Base-by-base conservation (phyloP, 92 coral and sea anemone species). In the Muricea muricata region DNA sequence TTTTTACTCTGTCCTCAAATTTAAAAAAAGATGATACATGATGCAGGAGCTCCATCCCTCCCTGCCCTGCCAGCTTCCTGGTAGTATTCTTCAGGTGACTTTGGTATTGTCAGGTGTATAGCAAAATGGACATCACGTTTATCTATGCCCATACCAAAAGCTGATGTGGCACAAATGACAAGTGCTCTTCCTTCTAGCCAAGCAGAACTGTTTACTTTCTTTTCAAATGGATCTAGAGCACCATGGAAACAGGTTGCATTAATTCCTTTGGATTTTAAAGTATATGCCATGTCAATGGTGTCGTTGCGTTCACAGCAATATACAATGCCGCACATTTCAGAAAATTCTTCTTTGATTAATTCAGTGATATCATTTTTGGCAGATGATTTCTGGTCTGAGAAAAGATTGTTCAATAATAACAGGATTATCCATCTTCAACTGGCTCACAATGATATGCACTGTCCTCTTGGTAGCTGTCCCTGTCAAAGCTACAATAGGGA, bases 261-360 rank as follows among this genome's bases (percentile, higher is more conserved):
- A 18, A 67, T 33, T 12, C 75, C 75, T 18, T 67, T 30, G n/a
- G 7, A 7, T 67, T 67, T 67, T 67, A 67, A 33, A 32, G 75
- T 67, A 32, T 30, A 67, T 67, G 75, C 75, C 42, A 67, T 67
- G 42, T 67, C 75, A n/a, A 67, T 33, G 46, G 75, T 67, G 46
- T 67, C 75, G 20, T n/a, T 33, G n/a, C 23, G 75, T n/a, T 30
- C 46, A 15, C 45, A 30, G 17, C 75, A 67, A 67, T 67, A 67
- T 18, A 67, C 46, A 30, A 67, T 67, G 9, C 75, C 75, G 33
- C 75, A 67, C 46, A 67, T 33, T 12, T 39, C 75, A 30, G 75
- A n/a, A 67, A 32, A 67, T 30, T 32, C 4, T 6, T 67, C 75
- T 15, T 67, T 6, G 46, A 67, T 67, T 15, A 67, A 30, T 67